Evolutionary conservation across 2,888 invertebrate species (phyloP).

Genomic region (Caenorhabditis sp.): DNA sequence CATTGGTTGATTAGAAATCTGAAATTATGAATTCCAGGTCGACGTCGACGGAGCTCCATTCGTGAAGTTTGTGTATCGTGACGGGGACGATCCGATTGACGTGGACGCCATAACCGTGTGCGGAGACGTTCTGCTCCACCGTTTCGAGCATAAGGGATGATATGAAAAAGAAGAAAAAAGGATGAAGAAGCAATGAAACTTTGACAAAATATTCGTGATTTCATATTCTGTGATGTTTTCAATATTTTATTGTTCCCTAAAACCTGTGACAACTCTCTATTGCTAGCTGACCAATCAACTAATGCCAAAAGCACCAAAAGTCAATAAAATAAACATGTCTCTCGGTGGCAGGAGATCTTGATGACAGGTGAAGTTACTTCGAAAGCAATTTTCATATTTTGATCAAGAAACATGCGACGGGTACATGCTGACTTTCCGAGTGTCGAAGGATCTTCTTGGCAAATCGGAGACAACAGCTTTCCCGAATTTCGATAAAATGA

Average conservation of each 20-base stretch:
- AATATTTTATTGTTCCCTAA: too few species aligned
- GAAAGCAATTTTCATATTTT: too few species aligned
- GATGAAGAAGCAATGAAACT: background rate
- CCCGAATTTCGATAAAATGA: constrained; percentile 17
- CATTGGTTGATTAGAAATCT: too few species aligned
- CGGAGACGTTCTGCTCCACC: constrained; percentile 72
- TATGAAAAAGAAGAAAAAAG: too few species aligned
- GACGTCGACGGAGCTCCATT: constrained; percentile 74
- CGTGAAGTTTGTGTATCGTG: constrained; percentile 72
- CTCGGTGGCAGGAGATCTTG: too few species aligned
- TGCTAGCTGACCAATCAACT: too few species aligned
- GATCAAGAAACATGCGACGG: constrained; percentile 20
- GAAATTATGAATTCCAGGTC: constrained; percentile 55
- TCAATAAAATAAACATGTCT: too few species aligned
- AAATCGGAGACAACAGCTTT: constrained; percentile 1
- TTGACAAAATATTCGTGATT: background rate
- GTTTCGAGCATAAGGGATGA: constrained; percentile 69
- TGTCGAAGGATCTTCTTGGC: constrained; percentile 17
- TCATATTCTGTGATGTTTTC: constrained; percentile 22
- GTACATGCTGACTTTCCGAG: constrained; percentile 32
- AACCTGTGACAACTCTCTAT: too few species aligned
- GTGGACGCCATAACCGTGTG: constrained; percentile 67
- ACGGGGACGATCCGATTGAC: constrained; percentile 60
- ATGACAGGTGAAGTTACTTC: background rate
- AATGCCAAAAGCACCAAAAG: too few species aligned